These are phyloP conservation scores for Chelon auratus DNA, from an alignment of 2,797 vertebrate genomes.

Conservation along the genomic window DNA sequence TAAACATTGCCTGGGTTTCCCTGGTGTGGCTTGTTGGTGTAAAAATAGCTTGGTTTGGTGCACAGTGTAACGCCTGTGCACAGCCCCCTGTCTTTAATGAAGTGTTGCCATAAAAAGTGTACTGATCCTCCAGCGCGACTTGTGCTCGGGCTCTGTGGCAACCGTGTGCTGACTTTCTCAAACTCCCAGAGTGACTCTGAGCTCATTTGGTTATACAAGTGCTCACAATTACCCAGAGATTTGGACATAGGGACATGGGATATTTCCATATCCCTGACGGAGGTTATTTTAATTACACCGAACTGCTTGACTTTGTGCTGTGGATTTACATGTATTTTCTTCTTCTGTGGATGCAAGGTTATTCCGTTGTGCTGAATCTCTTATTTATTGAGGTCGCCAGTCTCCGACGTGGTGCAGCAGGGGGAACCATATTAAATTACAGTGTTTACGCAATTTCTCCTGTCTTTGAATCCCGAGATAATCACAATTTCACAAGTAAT, in stretches of 20 bases:
- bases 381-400: constrained; percentile 45
- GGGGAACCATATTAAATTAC: constrained; percentile 23
- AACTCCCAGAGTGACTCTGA: constrained; percentile 79
- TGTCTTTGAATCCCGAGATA: constrained; percentile 34
- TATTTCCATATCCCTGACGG: constrained; percentile 82
- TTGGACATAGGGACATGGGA: constrained; percentile 72
- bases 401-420: constrained; percentile 22
- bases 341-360: constrained; percentile 62
- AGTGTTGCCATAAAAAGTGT: constrained; percentile 68
- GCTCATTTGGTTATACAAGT: constrained; percentile 83
- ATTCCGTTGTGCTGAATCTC: constrained; percentile 52
- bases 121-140: constrained; percentile 66
- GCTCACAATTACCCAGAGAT: constrained; percentile 79
- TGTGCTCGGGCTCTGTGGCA: constrained; percentile 52
- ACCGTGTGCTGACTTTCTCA: constrained; percentile 76
- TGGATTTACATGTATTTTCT: constrained; percentile 71
- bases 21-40: constrained; percentile 69
- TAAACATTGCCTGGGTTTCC: constrained; percentile 79
- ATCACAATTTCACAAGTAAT: constrained; percentile 25
- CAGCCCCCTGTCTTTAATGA: constrained; percentile 74
- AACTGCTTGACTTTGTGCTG: constrained; percentile 74
- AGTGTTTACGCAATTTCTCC: constrained; percentile 19
- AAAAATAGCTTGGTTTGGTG: constrained; percentile 76
- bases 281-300: constrained; percentile 81
- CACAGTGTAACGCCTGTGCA: constrained; percentile 56